Percentiles rank a stretch among this genome's conserved stretches.
Conservation (phyloP, 2,888 invertebrate genomes). For the Drosophila paucipuncta region DNA sequence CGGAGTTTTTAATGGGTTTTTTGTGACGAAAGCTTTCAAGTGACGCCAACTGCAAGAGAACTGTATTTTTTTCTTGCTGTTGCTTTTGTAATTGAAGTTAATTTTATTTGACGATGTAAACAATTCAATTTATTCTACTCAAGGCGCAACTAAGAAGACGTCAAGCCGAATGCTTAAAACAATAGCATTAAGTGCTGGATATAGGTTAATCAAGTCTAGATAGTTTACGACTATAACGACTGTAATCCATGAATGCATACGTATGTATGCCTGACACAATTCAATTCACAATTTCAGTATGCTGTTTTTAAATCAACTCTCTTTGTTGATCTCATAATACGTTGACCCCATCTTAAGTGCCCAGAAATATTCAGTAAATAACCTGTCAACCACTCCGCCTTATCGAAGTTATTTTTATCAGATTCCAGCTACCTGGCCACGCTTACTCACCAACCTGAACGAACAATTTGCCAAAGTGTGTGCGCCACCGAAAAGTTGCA, state of each 20-base stretch:
- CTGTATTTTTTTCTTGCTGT: neutral
- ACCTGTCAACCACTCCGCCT: neutral
- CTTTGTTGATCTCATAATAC: neutral
- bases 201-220: neutral
- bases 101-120: slow-evolving; percentile 48
- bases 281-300: neutral
- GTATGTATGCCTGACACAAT: neutral
- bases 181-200: neutral
- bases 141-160: neutral
- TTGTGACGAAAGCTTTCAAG: slow-evolving; percentile 27
- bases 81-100: slow-evolving; percentile 48
- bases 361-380: slow-evolving; percentile 1
- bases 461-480: slow-evolving; percentile 62
- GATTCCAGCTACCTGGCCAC: slow-evolving; percentile 27
- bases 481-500: slow-evolving; percentile 32
- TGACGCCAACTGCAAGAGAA: slow-evolving; percentile 4
- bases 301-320: neutral
- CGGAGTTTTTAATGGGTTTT: slow-evolving; percentile 54
- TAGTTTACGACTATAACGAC: neutral
- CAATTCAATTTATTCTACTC: slow-evolving; percentile 48
- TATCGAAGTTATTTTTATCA: slow-evolving; percentile 13
- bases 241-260: neutral
- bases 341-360: slow-evolving; percentile 18
- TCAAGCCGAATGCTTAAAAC: neutral
- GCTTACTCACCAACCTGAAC: slow-evolving; percentile 11